Evolutionary conservation across 2,113 vertebrate species (phyloP), one percentile per base, ranked within the genome.

Genomic region (Amazona vittata): DNA sequence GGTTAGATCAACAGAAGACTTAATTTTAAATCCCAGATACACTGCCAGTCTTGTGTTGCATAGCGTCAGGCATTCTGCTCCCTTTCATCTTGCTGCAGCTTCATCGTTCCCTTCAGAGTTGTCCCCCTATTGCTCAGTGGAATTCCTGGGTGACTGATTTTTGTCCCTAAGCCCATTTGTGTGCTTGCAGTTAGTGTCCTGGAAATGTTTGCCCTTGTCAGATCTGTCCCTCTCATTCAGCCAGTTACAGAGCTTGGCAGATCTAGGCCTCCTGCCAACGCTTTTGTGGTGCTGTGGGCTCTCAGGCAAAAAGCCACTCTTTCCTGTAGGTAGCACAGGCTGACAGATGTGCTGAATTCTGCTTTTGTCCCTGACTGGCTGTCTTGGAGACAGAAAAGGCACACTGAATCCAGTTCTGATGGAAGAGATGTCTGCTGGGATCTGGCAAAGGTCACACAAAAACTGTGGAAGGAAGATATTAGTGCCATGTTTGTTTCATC

Each of bases 121-220:
- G 73, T 78, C 31, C 28, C 50, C 14, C 37, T 37, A 0, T 83
- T 86, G 69, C 79, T 93, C 63, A 16, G 20, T 80, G 71, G 69
- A 65, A 31, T 90, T 89, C 79, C 85, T 78, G 76, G 76, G 80
- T 0, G 62, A 41, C 47, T 83, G 80, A 1, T 39, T 93, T 88
- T 74, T 83, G 41, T 96, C 74, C 68, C 43, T 50, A 44, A 92
- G 92, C 86, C 83, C 49, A 29, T 76, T 81, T 52, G 17, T 78
- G 86, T 65, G 52, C 87, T 86, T 94, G 80, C 80, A 89, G 86
- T 86, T 86, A 13, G 9, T 57, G 80, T 92, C 86, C 94, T 96
- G 91, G 69, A 86, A 86, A 21, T 53, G 44, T 91, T 84, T 93
- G 93, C 89, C 91, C 90, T 95, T 96, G 95, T 96, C 96, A 89